Percentiles rank a stretch among this genome's conserved stretches.
These are phyloP conservation scores for Eugnorisma glareosa DNA, from an alignment of 2,888 invertebrate species.

Conservation along the genomic window DNA sequence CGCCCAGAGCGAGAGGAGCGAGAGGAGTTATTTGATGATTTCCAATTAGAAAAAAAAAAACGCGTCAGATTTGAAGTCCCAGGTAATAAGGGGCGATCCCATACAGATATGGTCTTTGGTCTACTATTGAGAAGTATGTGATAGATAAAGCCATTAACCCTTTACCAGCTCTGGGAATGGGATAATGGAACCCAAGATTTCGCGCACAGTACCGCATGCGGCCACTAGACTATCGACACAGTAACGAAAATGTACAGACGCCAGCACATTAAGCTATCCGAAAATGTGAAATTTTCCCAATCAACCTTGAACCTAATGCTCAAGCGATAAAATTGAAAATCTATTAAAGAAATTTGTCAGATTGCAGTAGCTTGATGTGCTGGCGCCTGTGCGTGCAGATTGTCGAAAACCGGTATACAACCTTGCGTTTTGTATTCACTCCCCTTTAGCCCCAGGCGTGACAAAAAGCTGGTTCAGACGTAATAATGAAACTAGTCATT, in stretches of 20 bases:
- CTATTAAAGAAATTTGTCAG: no score
- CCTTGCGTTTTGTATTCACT: no score
- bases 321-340: no score
- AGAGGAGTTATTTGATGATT: no score
- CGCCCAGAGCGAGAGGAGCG: no score
- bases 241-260: background rate
- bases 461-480: background rate
- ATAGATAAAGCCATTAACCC: background rate
- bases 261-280: no score
- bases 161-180: background rate
- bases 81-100: background rate
- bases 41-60: no score
- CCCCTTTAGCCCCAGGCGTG: constrained; percentile 1
- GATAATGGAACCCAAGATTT: background rate
- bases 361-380: no score
- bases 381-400: no score
- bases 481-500: constrained; percentile 7
- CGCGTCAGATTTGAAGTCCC: no score
- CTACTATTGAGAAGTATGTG: background rate
- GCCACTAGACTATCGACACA: background rate
- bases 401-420: background rate
- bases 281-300: no score
- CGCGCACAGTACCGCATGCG: background rate
- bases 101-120: background rate
- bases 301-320: no score